Percentiles rank a stretch among this genome's conserved stretches.
Evolutionary conservation across 2,797 vertebrate genomes (phyloP).

Genomic region (Sebastiscus albofasciatus): DNA sequence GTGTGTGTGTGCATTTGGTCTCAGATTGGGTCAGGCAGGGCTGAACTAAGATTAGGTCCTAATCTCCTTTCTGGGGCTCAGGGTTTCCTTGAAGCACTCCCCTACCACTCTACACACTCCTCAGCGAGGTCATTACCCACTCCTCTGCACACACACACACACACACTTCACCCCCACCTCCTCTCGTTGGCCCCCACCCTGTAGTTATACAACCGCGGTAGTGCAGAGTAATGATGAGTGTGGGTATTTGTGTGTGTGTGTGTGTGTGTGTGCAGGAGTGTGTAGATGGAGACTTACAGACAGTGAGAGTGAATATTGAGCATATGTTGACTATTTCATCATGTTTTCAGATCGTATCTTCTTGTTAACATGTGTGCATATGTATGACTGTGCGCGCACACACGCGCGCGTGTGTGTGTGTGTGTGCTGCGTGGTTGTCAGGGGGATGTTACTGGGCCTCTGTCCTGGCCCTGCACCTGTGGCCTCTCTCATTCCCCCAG

Average conservation of each 20-base stretch:
- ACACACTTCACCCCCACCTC: constrained; percentile 29
- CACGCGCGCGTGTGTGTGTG: background rate
- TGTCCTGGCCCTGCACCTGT: constrained; percentile 87
- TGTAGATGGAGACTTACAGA: constrained; percentile 21
- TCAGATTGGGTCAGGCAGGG: constrained; percentile 76
- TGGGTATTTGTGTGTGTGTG: constrained; percentile 1
- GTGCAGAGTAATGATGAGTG: constrained; percentile 64
- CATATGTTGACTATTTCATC: constrained; percentile 45
- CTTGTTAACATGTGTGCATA: background rate
- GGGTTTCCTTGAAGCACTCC: constrained; percentile 75
- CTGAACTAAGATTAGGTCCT: constrained; percentile 80
- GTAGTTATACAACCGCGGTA: constrained; percentile 66
- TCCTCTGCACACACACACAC: constrained; percentile 39
- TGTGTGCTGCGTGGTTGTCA: constrained; percentile 54
- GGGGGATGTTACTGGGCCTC: constrained; percentile 78
- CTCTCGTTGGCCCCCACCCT: constrained; percentile 48
- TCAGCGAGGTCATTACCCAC: constrained; percentile 59
- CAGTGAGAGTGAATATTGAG: constrained; percentile 48
- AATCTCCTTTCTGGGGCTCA: constrained; percentile 77
- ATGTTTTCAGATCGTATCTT: constrained; percentile 27
- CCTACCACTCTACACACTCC: constrained; percentile 37
- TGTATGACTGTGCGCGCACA: background rate
- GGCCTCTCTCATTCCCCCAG: constrained; percentile 86
- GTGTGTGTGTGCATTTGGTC: constrained; percentile 19
- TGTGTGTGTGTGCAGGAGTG: background rate